Evolutionary conservation across 1,140 invertebrate genomes (phyloP).

Genomic region (Drosophila bifasciata): DNA sequence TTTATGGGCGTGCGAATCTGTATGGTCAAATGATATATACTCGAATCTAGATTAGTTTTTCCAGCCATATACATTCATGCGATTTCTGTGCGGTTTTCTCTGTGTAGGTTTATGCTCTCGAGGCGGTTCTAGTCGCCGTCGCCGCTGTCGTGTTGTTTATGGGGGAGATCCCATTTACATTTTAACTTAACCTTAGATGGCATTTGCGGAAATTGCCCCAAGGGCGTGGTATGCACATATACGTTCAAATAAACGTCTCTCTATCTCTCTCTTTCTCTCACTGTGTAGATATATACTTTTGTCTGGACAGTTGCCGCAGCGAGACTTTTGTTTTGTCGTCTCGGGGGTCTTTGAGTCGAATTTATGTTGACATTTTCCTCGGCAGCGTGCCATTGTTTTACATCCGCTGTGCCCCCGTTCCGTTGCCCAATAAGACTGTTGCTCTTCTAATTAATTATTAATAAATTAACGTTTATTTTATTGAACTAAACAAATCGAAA

Average conservation of each 20-base stretch:
- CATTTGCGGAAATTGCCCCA: slow-evolving; percentile 66
- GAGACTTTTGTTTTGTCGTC: slow-evolving; percentile 15
- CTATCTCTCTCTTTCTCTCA: not conserved
- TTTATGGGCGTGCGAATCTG: slow-evolving; percentile 38
- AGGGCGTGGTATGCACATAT: slow-evolving; percentile 57
- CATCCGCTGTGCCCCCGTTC: slow-evolving; percentile 36
- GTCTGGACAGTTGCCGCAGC: slow-evolving; percentile 11
- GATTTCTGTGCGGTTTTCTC: slow-evolving; percentile 41
- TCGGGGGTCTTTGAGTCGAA: slow-evolving; percentile 27
- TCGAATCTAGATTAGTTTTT: slow-evolving; percentile 34
- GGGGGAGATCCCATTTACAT: slow-evolving; percentile 67
- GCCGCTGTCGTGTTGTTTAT: slow-evolving; percentile 24
- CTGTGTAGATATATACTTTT: not conserved
- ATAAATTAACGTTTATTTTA: slow-evolving; percentile 72
- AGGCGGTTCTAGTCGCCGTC: slow-evolving; percentile 23
- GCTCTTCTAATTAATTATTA: slow-evolving; percentile 49
- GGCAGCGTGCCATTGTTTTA: slow-evolving; percentile 31
- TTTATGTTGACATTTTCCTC: slow-evolving; percentile 68
- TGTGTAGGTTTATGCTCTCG: slow-evolving; percentile 40
- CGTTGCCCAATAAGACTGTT: slow-evolving; percentile 30
- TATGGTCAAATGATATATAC: slow-evolving; percentile 37
- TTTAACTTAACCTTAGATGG: slow-evolving; percentile 69
- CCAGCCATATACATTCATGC: slow-evolving; percentile 15
- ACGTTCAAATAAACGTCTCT: slow-evolving; percentile 5
- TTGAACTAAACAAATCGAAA: slow-evolving; percentile 76